Evolutionary conservation across 2,888 invertebrate species (phyloP).

Genomic region (Cosmia trapezina): DNA sequence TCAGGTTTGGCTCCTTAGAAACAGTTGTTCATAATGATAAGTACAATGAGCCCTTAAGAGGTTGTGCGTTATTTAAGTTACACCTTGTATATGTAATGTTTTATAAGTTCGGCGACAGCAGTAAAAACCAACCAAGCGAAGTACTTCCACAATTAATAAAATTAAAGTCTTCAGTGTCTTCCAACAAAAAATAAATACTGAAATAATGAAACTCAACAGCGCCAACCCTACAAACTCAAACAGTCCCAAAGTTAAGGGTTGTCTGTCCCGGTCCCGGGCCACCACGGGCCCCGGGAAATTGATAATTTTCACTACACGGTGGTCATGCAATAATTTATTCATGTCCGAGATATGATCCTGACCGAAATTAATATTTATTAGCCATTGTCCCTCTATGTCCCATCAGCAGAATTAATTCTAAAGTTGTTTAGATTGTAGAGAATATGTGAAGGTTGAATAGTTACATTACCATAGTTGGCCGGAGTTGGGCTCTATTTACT

Average conservation of each 20-base stretch:
- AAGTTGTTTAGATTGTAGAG: constrained; percentile 73
- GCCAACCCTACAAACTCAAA: constrained; percentile 79
- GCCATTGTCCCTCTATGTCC: constrained; percentile 81
- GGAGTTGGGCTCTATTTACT: constrained; percentile 68
- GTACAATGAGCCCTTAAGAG: too few relatives aligned
- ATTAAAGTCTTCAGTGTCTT: not conserved
- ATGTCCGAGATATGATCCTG: constrained; percentile 84
- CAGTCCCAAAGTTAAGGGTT: constrained; percentile 82
- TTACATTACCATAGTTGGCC: constrained; percentile 60
- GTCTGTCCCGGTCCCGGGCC: constrained; percentile 67
- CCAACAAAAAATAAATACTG: not conserved
- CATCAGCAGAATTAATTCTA: constrained; percentile 83
- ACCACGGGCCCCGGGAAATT: constrained; percentile 77
- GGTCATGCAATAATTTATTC: constrained; percentile 87
- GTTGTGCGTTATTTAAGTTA: too few relatives aligned
- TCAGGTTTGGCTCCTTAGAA: too few relatives aligned
- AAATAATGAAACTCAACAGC: not conserved
- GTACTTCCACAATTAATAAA: not conserved
- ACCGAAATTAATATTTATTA: constrained; percentile 86
- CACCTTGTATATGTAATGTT: too few relatives aligned
- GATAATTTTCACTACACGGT: constrained; percentile 85
- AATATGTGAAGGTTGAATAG: constrained; percentile 68
- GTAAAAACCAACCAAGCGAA: constrained; percentile 1
- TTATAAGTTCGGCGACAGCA: not conserved
- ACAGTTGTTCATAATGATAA: too few relatives aligned